Evolutionary conservation across 2,888 invertebrate species (phyloP).

Genomic region (Sesia bembeciformis): DNA sequence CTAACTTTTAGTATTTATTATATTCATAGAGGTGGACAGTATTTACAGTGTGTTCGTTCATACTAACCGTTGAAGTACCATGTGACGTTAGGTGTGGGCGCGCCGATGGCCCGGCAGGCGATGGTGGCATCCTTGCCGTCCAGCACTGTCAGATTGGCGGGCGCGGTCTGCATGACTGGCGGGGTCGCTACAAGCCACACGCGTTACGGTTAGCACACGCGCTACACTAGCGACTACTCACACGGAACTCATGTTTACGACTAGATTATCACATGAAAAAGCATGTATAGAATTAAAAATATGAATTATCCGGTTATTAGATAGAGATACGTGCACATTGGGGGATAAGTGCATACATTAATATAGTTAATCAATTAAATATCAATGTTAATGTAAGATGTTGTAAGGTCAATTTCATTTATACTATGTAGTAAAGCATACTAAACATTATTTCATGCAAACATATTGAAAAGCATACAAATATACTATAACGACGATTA

Average conservation of each 20-base stretch:
- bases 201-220: constrained; percentile 38
- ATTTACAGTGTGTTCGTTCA: no score
- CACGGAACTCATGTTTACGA: neutral
- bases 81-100: constrained; percentile 91
- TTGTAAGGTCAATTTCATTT: no score
- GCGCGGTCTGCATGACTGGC: constrained; percentile 88
- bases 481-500: no score
- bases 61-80: constrained; percentile 93
- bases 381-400: no score
- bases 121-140: constrained; percentile 95
- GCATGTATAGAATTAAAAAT: neutral
- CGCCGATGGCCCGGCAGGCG: constrained; percentile 90
- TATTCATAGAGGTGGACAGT: no score
- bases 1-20: no score
- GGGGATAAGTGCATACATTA: no score
- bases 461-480: no score
- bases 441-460: no score
- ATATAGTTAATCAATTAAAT: no score
- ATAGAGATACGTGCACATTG: neutral
- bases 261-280: constrained; percentile 1
- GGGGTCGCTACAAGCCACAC: constrained; percentile 84
- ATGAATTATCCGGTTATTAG: neutral
- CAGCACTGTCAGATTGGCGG: constrained; percentile 90
- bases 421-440: no score
- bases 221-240: constrained; percentile 18